Percentiles rank a stretch among this genome's conserved stretches.
phyloP scores from a whole-genome alignment of 1,140 invertebrate genomes.

The Panulirus ornatus region DNA sequence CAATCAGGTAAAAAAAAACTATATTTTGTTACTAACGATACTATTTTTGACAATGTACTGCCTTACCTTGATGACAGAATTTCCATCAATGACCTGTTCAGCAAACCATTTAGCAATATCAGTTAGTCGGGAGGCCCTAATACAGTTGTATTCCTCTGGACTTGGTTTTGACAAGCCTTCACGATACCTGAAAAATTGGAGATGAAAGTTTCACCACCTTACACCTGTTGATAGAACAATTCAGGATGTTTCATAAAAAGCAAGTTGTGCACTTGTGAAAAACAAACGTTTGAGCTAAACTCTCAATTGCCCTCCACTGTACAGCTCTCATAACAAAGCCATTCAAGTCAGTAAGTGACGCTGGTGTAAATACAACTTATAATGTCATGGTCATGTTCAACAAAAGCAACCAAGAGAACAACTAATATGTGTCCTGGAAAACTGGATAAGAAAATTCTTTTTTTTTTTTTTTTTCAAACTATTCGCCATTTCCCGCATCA shows the following conservation, averaged over 20 bases:
- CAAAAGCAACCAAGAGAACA: neutral
- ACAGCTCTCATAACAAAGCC: neutral
- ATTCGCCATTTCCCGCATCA: too few relatives aligned
- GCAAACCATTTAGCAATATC: constrained; percentile 65
- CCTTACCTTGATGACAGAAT: constrained; percentile 64
- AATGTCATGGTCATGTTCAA: neutral
- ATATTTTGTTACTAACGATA: too few relatives aligned
- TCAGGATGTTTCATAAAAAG: too few relatives aligned
- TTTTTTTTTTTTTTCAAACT: too few relatives aligned
- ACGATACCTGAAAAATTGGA: constrained; percentile 69
- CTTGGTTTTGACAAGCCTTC: constrained; percentile 66
- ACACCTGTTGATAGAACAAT: too few relatives aligned
- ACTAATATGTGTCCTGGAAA: neutral
- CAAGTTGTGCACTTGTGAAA: neutral
- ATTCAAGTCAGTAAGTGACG: neutral
- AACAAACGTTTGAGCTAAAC: neutral
- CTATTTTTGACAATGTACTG: neutral
- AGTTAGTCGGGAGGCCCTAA: constrained; percentile 61
- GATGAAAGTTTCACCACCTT: too few relatives aligned
- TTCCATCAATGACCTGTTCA: constrained; percentile 59
- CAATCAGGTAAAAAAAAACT: too few relatives aligned
- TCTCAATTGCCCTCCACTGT: neutral
- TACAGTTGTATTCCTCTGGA: constrained; percentile 64
- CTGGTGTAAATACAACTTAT: too few relatives aligned
- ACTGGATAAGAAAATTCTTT: neutral